phyloP scores from a whole-genome alignment of 2,888 invertebrate species.

The Drepanosiphum platanoidis region DNA sequence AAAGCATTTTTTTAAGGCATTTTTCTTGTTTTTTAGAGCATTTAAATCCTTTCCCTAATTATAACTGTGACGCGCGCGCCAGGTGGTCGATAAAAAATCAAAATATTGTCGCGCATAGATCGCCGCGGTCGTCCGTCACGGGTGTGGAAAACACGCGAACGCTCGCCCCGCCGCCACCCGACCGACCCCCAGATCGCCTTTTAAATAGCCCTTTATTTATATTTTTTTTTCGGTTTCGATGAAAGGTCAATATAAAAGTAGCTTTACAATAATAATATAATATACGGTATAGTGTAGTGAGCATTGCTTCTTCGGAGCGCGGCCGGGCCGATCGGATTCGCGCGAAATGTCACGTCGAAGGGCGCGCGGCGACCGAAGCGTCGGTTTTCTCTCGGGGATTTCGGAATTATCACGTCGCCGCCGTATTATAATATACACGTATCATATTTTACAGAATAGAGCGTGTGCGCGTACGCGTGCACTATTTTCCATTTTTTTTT shows the following conservation, averaged over 20 bases:
- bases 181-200: constrained; percentile 22
- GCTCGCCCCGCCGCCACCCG: too few relatives aligned
- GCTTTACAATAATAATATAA: too few relatives aligned
- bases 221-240: constrained; percentile 11
- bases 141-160: neutral
- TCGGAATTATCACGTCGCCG: neutral
- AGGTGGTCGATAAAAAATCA: too few relatives aligned
- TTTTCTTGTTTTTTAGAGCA: too few relatives aligned
- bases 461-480: neutral
- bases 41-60: too few relatives aligned
- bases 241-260: constrained; percentile 38
- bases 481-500: too few relatives aligned
- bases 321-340: constrained; percentile 2
- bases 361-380: neutral
- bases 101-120: too few relatives aligned
- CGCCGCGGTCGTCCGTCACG: neutral
- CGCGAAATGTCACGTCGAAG: neutral
- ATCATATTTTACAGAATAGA: neutral
- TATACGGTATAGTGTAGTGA: too few relatives aligned
- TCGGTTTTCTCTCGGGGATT: neutral
- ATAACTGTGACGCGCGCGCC: too few relatives aligned
- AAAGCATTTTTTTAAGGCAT: too few relatives aligned
- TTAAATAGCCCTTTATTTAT: neutral
- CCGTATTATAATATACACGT: neutral
- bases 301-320: neutral